Conservation (phyloP, 2,113 vertebrate genomes). For the sheep (Ovis aries) region ARS-UI_Ramb_v3.0 NC_056068.1:60026001-60026500, state of each 20-base stretch:
- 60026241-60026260: constrained; percentile 77
- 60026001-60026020: constrained; percentile 92
- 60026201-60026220: constrained; percentile 84
- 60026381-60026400: background rate
- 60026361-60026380: rapidly evolving
- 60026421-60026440: background rate
- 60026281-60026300: constrained; percentile 43
- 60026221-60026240: constrained; percentile 87
- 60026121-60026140: constrained; percentile 88
- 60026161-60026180: constrained; percentile 85
- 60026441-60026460: background rate
- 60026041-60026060: constrained; percentile 90
- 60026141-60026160: constrained; percentile 82
- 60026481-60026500: background rate
- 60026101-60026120: constrained; percentile 94
- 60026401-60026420: background rate
- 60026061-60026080: constrained; percentile 96
- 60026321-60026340: background rate
- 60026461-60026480: background rate
- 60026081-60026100: constrained; percentile 97
- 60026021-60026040: constrained; percentile 89
- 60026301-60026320: background rate
- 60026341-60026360: background rate
- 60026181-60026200: constrained; percentile 83
- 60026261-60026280: constrained; percentile 76